phyloP scores from a whole-genome alignment of 1,140 invertebrate species.

The Dreissena rostriformis region DNA sequence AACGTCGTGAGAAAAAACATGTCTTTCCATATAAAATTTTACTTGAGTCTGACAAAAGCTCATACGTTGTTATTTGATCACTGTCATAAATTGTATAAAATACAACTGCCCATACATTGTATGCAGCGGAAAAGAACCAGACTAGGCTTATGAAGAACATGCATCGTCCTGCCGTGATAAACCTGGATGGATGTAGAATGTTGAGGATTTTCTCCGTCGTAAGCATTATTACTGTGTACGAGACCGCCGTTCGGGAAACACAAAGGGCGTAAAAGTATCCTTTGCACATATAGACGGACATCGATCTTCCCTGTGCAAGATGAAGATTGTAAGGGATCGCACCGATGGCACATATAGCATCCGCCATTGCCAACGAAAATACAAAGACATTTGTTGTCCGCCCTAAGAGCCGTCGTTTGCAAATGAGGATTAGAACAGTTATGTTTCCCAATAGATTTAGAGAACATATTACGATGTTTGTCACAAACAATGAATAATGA shows the following conservation, averaged over 20 bases:
- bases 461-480: slow-evolving; percentile 32
- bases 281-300: slow-evolving; percentile 55
- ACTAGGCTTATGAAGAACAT: slow-evolving; percentile 56
- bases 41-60: not conserved
- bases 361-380: slow-evolving; percentile 55
- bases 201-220: slow-evolving; percentile 56
- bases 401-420: slow-evolving; percentile 39
- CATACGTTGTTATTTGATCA: not conserved
- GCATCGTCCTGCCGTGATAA: slow-evolving; percentile 51
- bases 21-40: slow-evolving; percentile 38
- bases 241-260: slow-evolving; percentile 49
- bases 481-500: slow-evolving; percentile 44
- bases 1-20: slow-evolving; percentile 47
- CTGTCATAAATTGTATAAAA: slow-evolving; percentile 52
- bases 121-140: slow-evolving; percentile 53
- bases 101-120: slow-evolving; percentile 53
- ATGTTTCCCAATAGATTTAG: slow-evolving; percentile 38
- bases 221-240: slow-evolving; percentile 43
- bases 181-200: slow-evolving; percentile 43
- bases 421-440: slow-evolving; percentile 34
- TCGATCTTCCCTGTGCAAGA: slow-evolving; percentile 23
- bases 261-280: slow-evolving; percentile 45
- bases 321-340: slow-evolving; percentile 41
- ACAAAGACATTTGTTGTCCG: slow-evolving; percentile 52
- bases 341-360: slow-evolving; percentile 21